A percentile compares a stretch with the other conserved stretches of the same genome.
Conservation (phyloP, 1,140 invertebrate genomes). For the Pomacea maculata region DNA sequence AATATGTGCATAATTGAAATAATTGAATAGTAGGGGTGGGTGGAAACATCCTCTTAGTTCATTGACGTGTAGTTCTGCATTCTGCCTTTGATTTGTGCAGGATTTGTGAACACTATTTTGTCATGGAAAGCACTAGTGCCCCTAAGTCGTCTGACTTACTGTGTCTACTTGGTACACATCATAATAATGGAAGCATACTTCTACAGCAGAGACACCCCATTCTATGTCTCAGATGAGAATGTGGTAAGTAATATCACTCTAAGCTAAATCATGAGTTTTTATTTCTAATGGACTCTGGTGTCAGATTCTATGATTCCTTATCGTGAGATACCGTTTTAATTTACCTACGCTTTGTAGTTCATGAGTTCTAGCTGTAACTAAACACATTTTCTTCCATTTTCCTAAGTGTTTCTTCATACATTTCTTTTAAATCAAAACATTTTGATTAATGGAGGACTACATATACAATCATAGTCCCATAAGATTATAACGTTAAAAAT, state of each 20-base stretch:
- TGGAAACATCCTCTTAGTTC: not conserved
- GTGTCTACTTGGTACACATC: constrained; percentile 86
- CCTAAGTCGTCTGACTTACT: constrained; percentile 86
- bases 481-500: too few species aligned
- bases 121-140: constrained; percentile 83
- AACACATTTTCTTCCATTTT: not conserved
- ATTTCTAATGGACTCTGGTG: not conserved
- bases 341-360: not conserved
- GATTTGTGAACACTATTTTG: constrained; percentile 76
- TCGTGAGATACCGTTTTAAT: too few species aligned
- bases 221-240: constrained; percentile 26
- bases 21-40: not conserved
- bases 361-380: not conserved
- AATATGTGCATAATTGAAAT: not conserved
- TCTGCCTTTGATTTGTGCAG: constrained; percentile 56
- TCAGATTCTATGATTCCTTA: not conserved
- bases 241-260: constrained; percentile 23
- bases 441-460: too few species aligned
- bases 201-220: constrained; percentile 4
- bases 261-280: not conserved
- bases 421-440: not conserved
- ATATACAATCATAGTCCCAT: too few species aligned
- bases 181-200: constrained; percentile 50
- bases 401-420: not conserved
- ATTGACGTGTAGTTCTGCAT: not conserved